Evolutionary conservation across 2,113 vertebrate genomes (phyloP).

Genomic region (Zingel zingel): DNA sequence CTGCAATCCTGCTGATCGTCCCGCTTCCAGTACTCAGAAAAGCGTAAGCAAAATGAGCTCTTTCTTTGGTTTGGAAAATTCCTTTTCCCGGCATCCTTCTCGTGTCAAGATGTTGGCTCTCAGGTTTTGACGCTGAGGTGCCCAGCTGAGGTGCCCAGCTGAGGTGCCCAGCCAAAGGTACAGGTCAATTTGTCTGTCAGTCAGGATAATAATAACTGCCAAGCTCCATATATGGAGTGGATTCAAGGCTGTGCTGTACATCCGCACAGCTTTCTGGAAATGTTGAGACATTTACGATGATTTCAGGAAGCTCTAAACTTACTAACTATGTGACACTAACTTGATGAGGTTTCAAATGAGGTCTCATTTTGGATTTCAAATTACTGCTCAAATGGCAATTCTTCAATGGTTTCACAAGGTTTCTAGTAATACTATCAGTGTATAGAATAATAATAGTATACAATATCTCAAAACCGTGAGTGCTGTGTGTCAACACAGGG

Average conservation of each 20-base stretch:
- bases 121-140: constrained; percentile 13
- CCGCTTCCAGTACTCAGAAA: constrained; percentile 43
- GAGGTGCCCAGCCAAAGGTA: constrained; percentile 36
- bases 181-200: constrained; percentile 62
- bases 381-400: constrained; percentile 25
- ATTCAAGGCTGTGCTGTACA: constrained; percentile 41
- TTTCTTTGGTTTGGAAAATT: constrained; percentile 46
- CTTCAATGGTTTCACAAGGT: constrained; percentile 23
- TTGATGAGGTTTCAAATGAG: constrained; percentile 57
- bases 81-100: constrained; percentile 62
- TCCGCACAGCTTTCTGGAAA: constrained; percentile 49
- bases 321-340: constrained; percentile 53
- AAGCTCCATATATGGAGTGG: constrained; percentile 29
- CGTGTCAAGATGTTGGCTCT: constrained; percentile 56
- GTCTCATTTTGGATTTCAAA: constrained; percentile 48
- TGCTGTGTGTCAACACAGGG: not conserved
- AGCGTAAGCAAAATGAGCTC: constrained; percentile 40
- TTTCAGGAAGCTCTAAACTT: constrained; percentile 69
- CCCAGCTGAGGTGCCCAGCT: constrained; percentile 5
- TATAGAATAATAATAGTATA: not conserved
- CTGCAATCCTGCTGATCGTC: constrained; percentile 47
- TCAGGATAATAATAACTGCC: constrained; percentile 42
- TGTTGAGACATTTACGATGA: constrained; percentile 36
- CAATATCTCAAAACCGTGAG: constrained; percentile 17
- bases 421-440: constrained; percentile 7